Percentiles rank a stretch among this genome's conserved stretches.
phyloP scores from a whole-genome alignment of 2,888 invertebrate species.

The Parasteatoda lunata region DNA sequence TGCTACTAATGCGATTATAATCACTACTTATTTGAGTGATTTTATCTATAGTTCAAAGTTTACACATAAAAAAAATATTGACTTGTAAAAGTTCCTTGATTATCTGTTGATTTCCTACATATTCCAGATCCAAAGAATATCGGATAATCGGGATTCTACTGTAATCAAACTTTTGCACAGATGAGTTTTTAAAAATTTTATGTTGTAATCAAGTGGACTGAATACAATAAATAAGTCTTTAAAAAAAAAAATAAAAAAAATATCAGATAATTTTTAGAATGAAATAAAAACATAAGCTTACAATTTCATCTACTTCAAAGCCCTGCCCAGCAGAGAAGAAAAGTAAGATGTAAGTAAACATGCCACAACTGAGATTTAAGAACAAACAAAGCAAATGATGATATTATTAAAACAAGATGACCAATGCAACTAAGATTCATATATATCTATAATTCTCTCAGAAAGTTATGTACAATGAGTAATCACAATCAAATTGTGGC shows the following conservation, averaged over 20 bases:
- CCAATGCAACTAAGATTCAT: conserved; percentile 50
- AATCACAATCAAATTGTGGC: conserved; percentile 65
- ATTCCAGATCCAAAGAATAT: too few species aligned
- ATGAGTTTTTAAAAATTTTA: background rate
- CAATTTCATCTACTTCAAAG: background rate
- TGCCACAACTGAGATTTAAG: conserved; percentile 49
- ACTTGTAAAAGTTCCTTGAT: too few species aligned
- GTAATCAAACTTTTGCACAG: background rate
- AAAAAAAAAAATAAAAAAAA: too few species aligned
- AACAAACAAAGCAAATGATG: conserved; percentile 47
- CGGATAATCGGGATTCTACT: background rate
- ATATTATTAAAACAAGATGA: conserved; percentile 37
- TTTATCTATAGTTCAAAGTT: too few species aligned
- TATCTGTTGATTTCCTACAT: too few species aligned
- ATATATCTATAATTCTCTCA: conserved; percentile 63
- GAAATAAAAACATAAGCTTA: background rate
- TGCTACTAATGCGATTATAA: too few species aligned
- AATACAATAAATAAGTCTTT: too few species aligned
- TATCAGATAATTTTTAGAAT: background rate
- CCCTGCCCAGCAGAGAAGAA: conserved; percentile 62
- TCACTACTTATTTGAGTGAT: too few species aligned
- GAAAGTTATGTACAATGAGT: conserved; percentile 62
- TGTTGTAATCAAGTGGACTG: background rate
- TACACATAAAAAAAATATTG: too few species aligned
- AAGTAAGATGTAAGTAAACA: conserved; percentile 54